Evolutionary conservation across 1,140 invertebrate genomes (phyloP), one percentile per base, ranked within the genome.

Genomic region (Drosophila rhopaloa): DNA sequence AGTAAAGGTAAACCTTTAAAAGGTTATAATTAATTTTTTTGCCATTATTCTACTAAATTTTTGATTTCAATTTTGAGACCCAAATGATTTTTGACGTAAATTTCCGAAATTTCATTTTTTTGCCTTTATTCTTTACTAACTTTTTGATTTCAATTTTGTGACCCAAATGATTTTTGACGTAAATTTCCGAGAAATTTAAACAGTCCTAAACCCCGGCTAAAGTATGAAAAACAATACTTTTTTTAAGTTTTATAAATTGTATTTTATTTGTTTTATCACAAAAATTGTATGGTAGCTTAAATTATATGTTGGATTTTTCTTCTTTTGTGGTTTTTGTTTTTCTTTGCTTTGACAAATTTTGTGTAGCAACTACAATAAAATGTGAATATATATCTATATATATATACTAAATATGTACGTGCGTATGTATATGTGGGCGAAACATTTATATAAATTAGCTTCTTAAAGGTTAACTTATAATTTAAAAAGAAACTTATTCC

Each of bases 261-360:
- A 75, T 63, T 88, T 83, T 83, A 88, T 72, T 79, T 73, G 60
- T 66, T 71, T 71, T 86, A 86, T 86, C 83, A 86, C 83, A 86
- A 88, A 86, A 88, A 86, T 88, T 58, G 51, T 80, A 88, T 86
- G 50, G 74, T 88, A 79, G 41, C 82, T 89, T 86, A 86, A 50
- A 37, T 57, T 76, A 48, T 82, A 75, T 79, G 65, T 81, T 67
- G 58, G 56, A 59, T 81, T 60, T 76, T 44, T 37, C 44, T 51
- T 59, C 32, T 48, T 55, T 72, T 71, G 43, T 38, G 37, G 56
- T 37, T 53, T 19, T 53, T 63, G 44, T 76, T 76, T 65, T 58
- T 47, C 43, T 68, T 77, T 68, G 62, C 65, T 70, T 68, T 66
- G 73, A 66, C 71, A 74, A 74, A 74, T 41, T 50, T 38, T 59